Evolutionary conservation across 2,888 invertebrate genomes (phyloP).

Genomic region (Hydrotaea diabolus): DNA sequence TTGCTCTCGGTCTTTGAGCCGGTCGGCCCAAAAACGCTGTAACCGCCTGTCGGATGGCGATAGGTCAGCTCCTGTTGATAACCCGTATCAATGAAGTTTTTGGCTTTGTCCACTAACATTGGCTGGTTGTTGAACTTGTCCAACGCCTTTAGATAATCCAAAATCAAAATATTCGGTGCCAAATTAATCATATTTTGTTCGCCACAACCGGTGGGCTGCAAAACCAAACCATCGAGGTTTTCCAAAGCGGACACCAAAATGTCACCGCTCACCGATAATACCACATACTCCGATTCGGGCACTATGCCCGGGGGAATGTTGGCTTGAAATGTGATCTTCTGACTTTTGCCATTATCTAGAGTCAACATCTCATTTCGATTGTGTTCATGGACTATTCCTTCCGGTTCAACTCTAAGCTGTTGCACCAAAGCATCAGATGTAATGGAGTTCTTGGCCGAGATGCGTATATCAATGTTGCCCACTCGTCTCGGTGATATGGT

Average conservation of each 20-base stretch:
- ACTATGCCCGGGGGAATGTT: slow-evolving; percentile 85
- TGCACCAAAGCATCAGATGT: slow-evolving; percentile 84
- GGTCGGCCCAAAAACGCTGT: slow-evolving; percentile 86
- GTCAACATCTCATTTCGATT: not conserved
- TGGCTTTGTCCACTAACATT: slow-evolving; percentile 79
- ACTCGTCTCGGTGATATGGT: slow-evolving; percentile 86
- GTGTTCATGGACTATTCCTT: slow-evolving; percentile 84
- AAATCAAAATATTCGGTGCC: slow-evolving; percentile 84
- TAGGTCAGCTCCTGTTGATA: slow-evolving; percentile 89
- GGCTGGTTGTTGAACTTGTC: not conserved
- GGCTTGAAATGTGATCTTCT: not conserved
- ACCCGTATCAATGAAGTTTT: slow-evolving; percentile 81
- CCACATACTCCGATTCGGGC: slow-evolving; percentile 82
- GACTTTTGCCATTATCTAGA: not conserved
- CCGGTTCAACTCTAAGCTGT: slow-evolving; percentile 85
- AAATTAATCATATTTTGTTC: slow-evolving; percentile 87
- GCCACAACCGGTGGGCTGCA: slow-evolving; percentile 85
- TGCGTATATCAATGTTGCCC: slow-evolving; percentile 86
- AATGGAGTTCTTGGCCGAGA: slow-evolving; percentile 82
- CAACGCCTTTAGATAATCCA: slow-evolving; percentile 83
- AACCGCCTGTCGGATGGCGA: slow-evolving; percentile 86
- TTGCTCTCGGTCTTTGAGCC: slow-evolving; percentile 85
- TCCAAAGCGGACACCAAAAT: slow-evolving; percentile 81
- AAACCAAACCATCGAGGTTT: slow-evolving; percentile 83
- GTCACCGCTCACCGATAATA: slow-evolving; percentile 82